phyloP scores from a whole-genome alignment of 2,888 invertebrate genomes.

The Seira musarum region DNA sequence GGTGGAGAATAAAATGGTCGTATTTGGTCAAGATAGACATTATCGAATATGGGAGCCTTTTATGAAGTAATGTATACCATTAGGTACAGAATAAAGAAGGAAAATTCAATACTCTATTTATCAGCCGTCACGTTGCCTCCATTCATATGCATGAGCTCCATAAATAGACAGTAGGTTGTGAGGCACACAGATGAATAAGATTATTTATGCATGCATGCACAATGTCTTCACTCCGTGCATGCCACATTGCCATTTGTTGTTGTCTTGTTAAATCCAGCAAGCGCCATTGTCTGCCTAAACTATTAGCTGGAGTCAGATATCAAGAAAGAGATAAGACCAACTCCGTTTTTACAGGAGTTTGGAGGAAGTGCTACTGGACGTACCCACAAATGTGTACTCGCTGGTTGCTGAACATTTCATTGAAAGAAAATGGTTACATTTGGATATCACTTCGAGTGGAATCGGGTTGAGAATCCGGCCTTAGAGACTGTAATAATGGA shows the following conservation, averaged over 20 bases:
- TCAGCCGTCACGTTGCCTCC: constrained; percentile 47
- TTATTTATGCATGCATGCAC: constrained; percentile 37
- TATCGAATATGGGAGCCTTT: constrained; percentile 5
- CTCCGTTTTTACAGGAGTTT: background rate
- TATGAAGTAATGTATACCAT: background rate
- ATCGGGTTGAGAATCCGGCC: too few species aligned
- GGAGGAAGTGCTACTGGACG: too few species aligned
- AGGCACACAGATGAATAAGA: constrained; percentile 21
- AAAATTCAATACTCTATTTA: constrained; percentile 51
- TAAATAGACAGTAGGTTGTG: constrained; percentile 30
- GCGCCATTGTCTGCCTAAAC: background rate
- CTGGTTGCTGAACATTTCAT: too few species aligned
- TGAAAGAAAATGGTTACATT: too few species aligned
- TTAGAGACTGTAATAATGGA: too few species aligned
- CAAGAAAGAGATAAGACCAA: background rate
- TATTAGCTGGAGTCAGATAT: constrained; percentile 6
- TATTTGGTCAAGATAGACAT: background rate
- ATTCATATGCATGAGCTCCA: constrained; percentile 50
- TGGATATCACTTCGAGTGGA: too few species aligned
- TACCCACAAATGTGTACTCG: too few species aligned
- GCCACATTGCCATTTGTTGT: constrained; percentile 22
- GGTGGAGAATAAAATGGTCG: background rate
- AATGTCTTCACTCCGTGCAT: background rate
- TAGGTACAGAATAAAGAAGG: constrained; percentile 1
- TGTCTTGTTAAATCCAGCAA: constrained; percentile 22